A percentile compares a stretch with the other conserved stretches of the same genome.
Conservation (phyloP, 2,797 vertebrate genomes). For the Cichlasoma orientale region DNA sequence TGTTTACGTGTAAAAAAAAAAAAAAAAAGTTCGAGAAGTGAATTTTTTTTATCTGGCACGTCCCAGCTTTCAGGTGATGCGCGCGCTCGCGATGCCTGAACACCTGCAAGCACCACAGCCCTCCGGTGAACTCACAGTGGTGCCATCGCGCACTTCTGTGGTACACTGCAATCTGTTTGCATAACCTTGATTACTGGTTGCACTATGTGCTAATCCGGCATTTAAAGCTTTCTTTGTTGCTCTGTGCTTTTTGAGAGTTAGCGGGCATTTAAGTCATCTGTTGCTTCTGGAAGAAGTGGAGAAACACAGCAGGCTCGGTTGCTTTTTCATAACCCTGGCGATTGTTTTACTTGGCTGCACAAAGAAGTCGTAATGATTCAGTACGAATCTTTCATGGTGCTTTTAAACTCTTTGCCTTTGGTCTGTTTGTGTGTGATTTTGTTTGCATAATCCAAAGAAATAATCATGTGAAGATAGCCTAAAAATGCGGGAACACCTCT, state of each 20-base stretch:
- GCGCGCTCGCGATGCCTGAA: neutral
- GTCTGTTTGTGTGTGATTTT: neutral
- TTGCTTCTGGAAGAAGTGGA: slow-evolving; percentile 6
- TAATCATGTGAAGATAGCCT: too few species aligned
- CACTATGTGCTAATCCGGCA: slow-evolving; percentile 26
- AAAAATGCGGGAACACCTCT: too few species aligned
- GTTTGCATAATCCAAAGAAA: too few species aligned
- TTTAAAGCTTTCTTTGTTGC: slow-evolving; percentile 27
- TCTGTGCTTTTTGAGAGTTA: neutral
- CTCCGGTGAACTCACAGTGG: neutral
- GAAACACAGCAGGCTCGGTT: neutral
- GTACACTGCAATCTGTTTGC: slow-evolving; percentile 27
- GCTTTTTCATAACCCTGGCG: neutral
- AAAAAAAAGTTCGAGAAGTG: neutral
- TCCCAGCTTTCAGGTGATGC: too few species aligned
- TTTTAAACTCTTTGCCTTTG: neutral
- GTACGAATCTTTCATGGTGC: neutral
- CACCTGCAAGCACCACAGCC: neutral
- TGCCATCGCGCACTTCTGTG: neutral
- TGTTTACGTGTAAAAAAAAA: neutral
- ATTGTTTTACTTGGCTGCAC: neutral
- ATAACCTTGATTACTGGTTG: slow-evolving; percentile 43
- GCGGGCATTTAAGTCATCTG: slow-evolving; percentile 21
- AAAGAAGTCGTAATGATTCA: neutral
- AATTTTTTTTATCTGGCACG: neutral